Base-by-base conservation (phyloP, 2,888 invertebrate genomes). In the Oscheius sp. region DNA sequence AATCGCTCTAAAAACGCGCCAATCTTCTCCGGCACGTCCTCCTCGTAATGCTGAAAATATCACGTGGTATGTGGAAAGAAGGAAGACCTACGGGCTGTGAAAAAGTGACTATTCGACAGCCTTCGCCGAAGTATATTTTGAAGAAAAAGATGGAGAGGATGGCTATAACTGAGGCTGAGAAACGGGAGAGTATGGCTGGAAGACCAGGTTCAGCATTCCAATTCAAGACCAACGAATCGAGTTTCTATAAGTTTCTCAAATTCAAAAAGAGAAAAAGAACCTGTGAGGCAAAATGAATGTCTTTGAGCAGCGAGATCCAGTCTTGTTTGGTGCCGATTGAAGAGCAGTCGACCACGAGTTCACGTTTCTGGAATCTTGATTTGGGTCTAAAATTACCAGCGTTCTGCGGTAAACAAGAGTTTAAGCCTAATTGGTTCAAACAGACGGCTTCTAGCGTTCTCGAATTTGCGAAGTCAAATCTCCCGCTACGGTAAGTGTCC, bases 131-230 rank as follows among this genome's bases (percentile, higher is more conserved):
- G 21, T 62, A 29, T 21, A 62, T 55, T 51, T 74, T 74, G 48
- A 42, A 70, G 68, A 74, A 70, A 21, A 74, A 33, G 11, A 74
- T 74, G 33, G 68, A 32, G 35, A 74, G 68, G 47, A 70, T 58
- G 35, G 70, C 35, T n/a, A 74, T 42, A 21, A 74, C 48, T 13
- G 74, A 74, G 29, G 74, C 68, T 2, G 74, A 74, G 70, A 74
- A 74, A 13, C 74, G 68, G 5, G 68, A 68, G 32, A 74, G 21
- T 10, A 74, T 70, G 1, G 68, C 10, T 5, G 68, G 70, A 68
- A 57, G 29, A 10, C 57, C 57, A 13, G 57, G 0, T 13, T 29
- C 57, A 21, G 21, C 21, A 29, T 57, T 57, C 57, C 57, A 57
- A 10, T 21, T 29, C 9, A 72, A 32, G 10, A n/a, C 37, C n/a